A percentile compares a stretch with the other conserved stretches of the same genome.
Evolutionary conservation across 1,140 invertebrate genomes (phyloP).

Genomic region (Trypoxylus dichotomus): DNA sequence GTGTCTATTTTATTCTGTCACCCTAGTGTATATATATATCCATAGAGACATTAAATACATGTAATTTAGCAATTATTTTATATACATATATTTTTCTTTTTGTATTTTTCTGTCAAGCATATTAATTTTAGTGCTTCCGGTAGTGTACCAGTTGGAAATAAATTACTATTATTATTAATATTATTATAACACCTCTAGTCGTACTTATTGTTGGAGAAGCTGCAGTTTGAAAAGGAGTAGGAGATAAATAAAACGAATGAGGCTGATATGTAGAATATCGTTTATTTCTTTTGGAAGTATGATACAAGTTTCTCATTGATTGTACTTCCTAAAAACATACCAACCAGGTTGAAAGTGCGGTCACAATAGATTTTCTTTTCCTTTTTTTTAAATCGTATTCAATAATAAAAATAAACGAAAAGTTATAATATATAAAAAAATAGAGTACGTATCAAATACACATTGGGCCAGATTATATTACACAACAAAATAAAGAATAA

Average conservation of each 20-base stretch:
- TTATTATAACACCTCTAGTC: too few species aligned
- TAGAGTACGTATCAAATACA: not conserved
- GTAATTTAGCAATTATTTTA: too few species aligned
- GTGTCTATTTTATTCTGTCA: too few species aligned
- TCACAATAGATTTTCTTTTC: not conserved
- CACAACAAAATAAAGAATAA: not conserved
- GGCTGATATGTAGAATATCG: slow-evolving; percentile 29
- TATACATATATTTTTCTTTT: too few species aligned
- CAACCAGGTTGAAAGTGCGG: not conserved
- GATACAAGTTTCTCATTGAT: not conserved
- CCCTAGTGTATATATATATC: too few species aligned
- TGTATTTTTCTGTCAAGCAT: too few species aligned
- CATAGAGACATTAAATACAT: too few species aligned
- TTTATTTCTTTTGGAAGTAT: slow-evolving; percentile 27
- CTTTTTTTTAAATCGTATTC: not conserved
- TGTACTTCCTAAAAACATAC: slow-evolving; percentile 25
- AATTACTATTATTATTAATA: too few species aligned
- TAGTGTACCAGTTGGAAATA: too few species aligned
- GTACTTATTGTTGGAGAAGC: too few species aligned
- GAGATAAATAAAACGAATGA: slow-evolving; percentile 47
- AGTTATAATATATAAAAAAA: slow-evolving; percentile 12
- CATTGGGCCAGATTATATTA: slow-evolving; percentile 1
- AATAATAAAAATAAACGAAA: slow-evolving; percentile 6
- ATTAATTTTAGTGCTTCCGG: too few species aligned
- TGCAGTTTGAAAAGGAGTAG: too few species aligned